A percentile compares a stretch with the other conserved stretches of the same genome.
Conservation (phyloP, 2,113 vertebrate species). For the Nothoprocta pentlandii region DNA sequence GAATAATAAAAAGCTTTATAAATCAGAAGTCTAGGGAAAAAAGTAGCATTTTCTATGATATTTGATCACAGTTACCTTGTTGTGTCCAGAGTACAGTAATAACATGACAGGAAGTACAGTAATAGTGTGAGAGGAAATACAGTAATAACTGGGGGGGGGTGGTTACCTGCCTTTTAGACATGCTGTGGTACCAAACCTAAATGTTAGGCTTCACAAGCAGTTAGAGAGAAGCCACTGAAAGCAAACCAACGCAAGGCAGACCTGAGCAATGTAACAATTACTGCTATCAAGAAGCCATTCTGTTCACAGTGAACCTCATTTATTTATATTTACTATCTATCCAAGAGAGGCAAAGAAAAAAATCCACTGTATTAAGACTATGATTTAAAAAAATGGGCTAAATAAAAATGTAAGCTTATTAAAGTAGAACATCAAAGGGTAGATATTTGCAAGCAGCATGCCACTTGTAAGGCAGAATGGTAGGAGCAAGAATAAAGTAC, state of each 20-base stretch:
- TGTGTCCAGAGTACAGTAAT: background rate
- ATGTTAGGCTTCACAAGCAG: background rate
- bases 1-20: background rate
- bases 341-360: background rate
- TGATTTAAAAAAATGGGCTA: background rate
- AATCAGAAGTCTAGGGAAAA: background rate
- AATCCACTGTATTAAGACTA: background rate
- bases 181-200: background rate
- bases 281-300: background rate
- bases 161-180: background rate
- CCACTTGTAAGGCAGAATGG: rapidly evolving
- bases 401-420: background rate
- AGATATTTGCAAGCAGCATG: background rate
- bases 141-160: background rate
- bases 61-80: background rate
- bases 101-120: background rate
- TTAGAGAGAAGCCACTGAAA: background rate
- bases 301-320: background rate
- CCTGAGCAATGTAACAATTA: background rate
- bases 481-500: background rate
- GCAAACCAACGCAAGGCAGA: background rate
- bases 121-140: background rate
- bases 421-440: background rate
- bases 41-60: background rate
- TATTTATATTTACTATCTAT: background rate